Evolutionary conservation across 2,113 vertebrate genomes (phyloP).

Genomic region (Engraulis encrasicolus): DNA sequence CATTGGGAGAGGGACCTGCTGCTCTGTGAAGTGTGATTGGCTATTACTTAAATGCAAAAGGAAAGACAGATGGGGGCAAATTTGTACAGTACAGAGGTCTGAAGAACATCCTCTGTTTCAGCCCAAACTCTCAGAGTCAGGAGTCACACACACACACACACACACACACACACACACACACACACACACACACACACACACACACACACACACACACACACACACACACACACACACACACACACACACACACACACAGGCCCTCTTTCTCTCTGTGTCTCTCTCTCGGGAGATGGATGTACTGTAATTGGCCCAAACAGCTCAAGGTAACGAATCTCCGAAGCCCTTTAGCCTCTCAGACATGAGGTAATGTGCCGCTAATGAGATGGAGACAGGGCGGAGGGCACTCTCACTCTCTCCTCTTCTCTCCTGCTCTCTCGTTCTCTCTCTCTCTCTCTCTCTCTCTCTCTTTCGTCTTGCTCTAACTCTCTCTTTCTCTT

Average conservation of each 20-base stretch:
- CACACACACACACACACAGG: too few relatives aligned
- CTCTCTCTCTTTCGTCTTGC: conserved; percentile 20
- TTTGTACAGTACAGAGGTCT: neutral
- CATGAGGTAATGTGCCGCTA: conserved; percentile 36
- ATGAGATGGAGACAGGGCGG: conserved; percentile 15
- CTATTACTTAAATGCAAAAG: neutral
- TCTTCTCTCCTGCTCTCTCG: neutral
- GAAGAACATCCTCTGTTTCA: neutral
- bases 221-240: too few relatives aligned
- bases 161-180: too few relatives aligned
- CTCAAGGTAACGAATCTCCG: conserved; percentile 36
- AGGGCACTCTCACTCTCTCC: conserved; percentile 13
- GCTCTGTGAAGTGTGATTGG: neutral
- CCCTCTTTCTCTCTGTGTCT: too few relatives aligned
- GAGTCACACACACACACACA: conserved; percentile 2
- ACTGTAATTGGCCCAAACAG: conserved; percentile 28
- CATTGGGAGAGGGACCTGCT: neutral
- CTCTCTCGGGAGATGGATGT: neutral
- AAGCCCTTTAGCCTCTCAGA: conserved; percentile 32
- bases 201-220: too few relatives aligned
- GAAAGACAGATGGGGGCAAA: neutral
- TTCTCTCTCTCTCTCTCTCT: neutral
- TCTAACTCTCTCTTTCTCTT: conserved; percentile 22
- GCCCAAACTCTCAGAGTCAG: conserved; percentile 9
- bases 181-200: too few relatives aligned